Percentiles rank a stretch among this genome's conserved stretches.
Evolutionary conservation across 92 coral and sea anemone species (phyloP).

Genomic region (Ricordea florida): DNA sequence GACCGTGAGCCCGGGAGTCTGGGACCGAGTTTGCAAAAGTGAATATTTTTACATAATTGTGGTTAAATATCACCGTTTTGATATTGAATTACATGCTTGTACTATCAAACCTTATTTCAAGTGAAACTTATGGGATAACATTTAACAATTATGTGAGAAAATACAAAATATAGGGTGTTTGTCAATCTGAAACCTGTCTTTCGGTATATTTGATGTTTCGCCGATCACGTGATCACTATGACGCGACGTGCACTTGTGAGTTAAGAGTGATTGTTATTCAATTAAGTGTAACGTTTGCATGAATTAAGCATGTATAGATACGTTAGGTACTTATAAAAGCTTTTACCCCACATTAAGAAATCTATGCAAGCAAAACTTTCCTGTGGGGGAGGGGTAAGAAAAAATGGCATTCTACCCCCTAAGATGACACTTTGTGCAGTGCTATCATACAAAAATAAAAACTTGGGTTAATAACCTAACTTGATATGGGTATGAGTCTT

Average conservation of each 20-base stretch:
- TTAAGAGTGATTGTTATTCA: neutral
- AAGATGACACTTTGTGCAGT: slow-evolving; percentile 22
- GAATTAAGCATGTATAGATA: no score
- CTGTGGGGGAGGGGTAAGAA: slow-evolving; percentile 7
- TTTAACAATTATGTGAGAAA: neutral
- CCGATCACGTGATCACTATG: slow-evolving; percentile 23
- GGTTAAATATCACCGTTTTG: neutral
- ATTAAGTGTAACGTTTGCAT: neutral
- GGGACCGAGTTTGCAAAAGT: no score
- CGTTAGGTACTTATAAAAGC: no score
- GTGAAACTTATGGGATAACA: neutral
- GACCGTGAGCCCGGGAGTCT: no score
- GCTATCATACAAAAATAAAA: slow-evolving; percentile 8
- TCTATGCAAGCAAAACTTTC: slow-evolving; percentile 16
- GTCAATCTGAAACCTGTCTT: no score
- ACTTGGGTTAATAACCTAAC: slow-evolving; percentile 11
- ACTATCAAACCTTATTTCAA: no score
- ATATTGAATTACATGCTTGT: neutral
- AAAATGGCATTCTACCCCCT: neutral
- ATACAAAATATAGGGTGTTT: neutral
- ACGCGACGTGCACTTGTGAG: no score
- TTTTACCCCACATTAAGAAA: no score
- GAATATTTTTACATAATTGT: neutral
- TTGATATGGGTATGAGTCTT: slow-evolving; percentile 1
- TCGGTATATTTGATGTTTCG: slow-evolving; percentile 10